These are phyloP conservation scores for Vespertilio murinus DNA, from an alignment of 2,797 vertebrate genomes.

Conservation along the genomic window DNA sequence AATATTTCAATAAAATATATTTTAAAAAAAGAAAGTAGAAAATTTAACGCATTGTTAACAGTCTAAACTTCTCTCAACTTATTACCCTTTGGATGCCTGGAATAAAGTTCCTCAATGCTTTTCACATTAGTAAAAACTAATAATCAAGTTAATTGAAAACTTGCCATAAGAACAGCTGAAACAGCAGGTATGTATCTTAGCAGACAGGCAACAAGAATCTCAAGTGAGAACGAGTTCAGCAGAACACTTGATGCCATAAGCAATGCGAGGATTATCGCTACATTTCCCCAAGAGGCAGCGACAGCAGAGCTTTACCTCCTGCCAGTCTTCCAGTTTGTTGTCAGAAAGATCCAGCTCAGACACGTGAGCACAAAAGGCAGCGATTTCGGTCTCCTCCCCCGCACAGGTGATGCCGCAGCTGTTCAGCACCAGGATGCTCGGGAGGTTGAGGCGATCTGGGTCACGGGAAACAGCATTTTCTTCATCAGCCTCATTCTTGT, in stretches of 20 bases:
- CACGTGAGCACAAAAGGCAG: slow-evolving; percentile 94
- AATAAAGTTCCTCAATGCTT: slow-evolving; percentile 6
- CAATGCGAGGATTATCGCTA: background rate
- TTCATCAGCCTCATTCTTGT: background rate
- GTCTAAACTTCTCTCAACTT: background rate
- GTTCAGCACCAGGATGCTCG: slow-evolving; percentile 93
- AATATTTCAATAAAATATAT: no score
- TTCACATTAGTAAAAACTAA: background rate
- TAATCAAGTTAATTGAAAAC: slow-evolving; percentile 37
- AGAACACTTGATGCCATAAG: background rate
- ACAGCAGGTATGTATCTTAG: slow-evolving; percentile 23
- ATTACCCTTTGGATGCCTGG: slow-evolving; percentile 51
- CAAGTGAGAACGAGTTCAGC: slow-evolving; percentile 40
- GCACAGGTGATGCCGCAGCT: slow-evolving; percentile 94
- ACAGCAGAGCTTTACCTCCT: slow-evolving; percentile 88
- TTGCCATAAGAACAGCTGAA: background rate
- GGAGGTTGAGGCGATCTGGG: slow-evolving; percentile 94
- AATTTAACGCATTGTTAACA: background rate
- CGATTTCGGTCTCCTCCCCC: slow-evolving; percentile 92
- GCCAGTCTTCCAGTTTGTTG: slow-evolving; percentile 96
- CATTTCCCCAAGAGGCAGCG: background rate
- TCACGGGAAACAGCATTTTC: slow-evolving; percentile 1
- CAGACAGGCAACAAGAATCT: slow-evolving; percentile 39
- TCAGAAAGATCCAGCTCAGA: slow-evolving; percentile 96
- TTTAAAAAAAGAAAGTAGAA: background rate